Evolutionary conservation across 2,888 invertebrate genomes (phyloP), one percentile per base, ranked within the genome.

Genomic region (Drosophila prolongata): DNA sequence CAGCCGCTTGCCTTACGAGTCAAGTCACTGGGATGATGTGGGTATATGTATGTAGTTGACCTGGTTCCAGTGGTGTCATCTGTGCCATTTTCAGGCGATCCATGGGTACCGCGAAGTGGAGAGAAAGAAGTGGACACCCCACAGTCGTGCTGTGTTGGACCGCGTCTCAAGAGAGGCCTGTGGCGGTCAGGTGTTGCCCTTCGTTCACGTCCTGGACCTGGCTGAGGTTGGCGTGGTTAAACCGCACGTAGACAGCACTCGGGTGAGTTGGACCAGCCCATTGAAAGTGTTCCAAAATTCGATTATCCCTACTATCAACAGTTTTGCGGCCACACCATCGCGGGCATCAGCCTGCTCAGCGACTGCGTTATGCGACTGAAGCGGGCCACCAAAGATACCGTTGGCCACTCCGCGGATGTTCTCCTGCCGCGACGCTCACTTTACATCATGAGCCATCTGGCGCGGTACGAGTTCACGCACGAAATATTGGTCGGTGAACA

Each of bases 21-120:
- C 94, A 89, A 96, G 97, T 89, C 99, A 99, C 90, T 99, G 99
- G 99, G 99, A 99, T 92, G 96, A 99, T 94, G 98, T 98, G 92
- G 94, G 95, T 88, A 27, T 27, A 3, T 13, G 19, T 27, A 3
- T 13, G 19, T 19, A 30, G 16, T 42, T 10, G 16, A 9, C 3
- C 16, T 0, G 10, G 4, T 42, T 11, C 6, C 16, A 16, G 8
- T 30, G 30, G 8, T 6, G n/a, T 3, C 40, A 40, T 6, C 40
- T 40, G 6, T 13, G 3, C 5, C 34, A 8, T 6, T 90, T 93
- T 35, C 89, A 98, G 98, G 99, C 98, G 0, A 99, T 99, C 88
- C 97, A 98, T 91, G 97, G 97, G 0, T 99, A 96, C 92, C 94
- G 98, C 81, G 99, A 99, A 93, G 98, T 98, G 0, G 99, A 99